Evolutionary conservation across 2,113 vertebrate species (phyloP), one percentile per base, ranked within the genome.

Genomic region (Sinosuthora webbiana): DNA sequence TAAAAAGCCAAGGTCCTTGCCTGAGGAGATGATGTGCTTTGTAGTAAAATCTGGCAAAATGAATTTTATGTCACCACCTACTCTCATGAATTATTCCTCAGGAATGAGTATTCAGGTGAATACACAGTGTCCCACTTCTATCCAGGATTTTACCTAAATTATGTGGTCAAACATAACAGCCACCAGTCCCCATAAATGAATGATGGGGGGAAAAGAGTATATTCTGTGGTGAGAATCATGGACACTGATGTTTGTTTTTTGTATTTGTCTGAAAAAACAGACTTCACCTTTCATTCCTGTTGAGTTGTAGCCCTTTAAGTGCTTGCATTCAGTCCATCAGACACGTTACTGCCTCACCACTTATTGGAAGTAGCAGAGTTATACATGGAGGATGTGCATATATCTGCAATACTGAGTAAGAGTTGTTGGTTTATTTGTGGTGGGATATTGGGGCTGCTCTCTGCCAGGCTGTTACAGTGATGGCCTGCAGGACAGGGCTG

Each of bases 91-190:
- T 74, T 93, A 77, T 62, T 31, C 59, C n/a, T 4, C 7, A n/a
- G 67, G 50, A 80, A 6, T 52, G 20, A 39, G 10, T 20, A 8
- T 57, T 85, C 44, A 4, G 22, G 21, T 1, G 20, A 73, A 41
- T 20, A 4, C 8, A 20, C 5, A 12, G 1, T 28, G 31, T 67
- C 62, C 28, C 6, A 16, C 28, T 69, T 88, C 24, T 41, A 0
- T 30, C 22, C 23, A 55, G 37, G 5, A 9, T 45, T 89, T 68
- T 6, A 1, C 69, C 28, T 87, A 27, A 91, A 45, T 86, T 70
- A 55, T 16, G 3, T 65, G 47, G 4, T 45, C 65, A 86, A 88
- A 37, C 1, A 1, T 31, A 56, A 30, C 10, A 42, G 47, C 13
- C 4, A 28, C 6, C 12, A 10, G 18, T 42, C 9, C 20, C 18